These are phyloP conservation scores for Poicephalus meyeri DNA, from an alignment of 2,113 vertebrate species.

Conservation along the genomic window DNA sequence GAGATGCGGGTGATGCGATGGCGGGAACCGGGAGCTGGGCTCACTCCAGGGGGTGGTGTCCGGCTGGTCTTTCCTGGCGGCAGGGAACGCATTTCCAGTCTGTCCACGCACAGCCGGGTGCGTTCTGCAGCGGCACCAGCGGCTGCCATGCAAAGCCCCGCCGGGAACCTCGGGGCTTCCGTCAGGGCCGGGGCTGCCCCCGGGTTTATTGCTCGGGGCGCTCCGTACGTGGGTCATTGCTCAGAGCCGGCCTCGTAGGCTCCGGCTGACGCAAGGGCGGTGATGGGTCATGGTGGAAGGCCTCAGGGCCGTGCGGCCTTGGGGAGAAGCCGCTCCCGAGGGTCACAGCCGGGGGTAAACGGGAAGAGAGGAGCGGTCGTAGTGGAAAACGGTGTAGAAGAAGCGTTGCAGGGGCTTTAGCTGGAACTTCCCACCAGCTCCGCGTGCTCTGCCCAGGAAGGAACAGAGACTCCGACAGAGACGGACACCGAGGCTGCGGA, in stretches of 20 bases:
- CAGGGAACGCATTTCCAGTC: too few species aligned
- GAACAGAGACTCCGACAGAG: accelerated
- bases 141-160: not conserved
- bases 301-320: too few species aligned
- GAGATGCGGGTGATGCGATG: too few species aligned
- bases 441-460: not conserved
- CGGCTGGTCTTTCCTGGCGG: too few species aligned
- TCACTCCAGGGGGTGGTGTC: too few species aligned
- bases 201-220: too few species aligned
- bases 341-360: not conserved
- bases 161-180: not conserved
- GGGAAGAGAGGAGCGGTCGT: not conserved
- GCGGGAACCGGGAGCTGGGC: too few species aligned
- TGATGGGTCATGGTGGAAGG: not conserved
- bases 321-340: not conserved
- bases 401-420: too few species aligned
- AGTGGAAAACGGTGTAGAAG: not conserved
- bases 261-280: not conserved
- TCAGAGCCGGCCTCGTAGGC: too few species aligned
- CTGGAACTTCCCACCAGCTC: not conserved
- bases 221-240: too few species aligned
- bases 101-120: too few species aligned
- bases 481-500: accelerated
- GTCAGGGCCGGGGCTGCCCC: too few species aligned
- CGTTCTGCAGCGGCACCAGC: not conserved